phyloP scores from a whole-genome alignment of 1,140 invertebrate genomes.

The Capitella teleta region DNA sequence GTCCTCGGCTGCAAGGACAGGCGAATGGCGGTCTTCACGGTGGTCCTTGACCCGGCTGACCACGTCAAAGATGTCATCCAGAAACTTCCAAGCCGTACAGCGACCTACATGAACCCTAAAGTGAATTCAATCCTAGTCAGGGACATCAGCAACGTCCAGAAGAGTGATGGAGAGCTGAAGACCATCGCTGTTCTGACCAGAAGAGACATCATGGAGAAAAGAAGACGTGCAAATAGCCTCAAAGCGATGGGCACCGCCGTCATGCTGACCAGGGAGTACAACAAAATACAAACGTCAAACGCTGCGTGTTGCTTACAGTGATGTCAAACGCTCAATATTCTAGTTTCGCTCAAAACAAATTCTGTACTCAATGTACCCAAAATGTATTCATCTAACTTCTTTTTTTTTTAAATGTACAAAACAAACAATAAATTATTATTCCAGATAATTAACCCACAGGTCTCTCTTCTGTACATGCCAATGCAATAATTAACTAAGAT shows the following conservation, averaged over 20 bases:
- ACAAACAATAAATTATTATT: too few species aligned
- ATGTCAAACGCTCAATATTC: too few species aligned
- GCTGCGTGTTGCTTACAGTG: constrained; percentile 4
- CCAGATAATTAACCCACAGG: too few species aligned
- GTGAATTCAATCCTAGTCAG: not conserved
- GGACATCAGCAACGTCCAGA: not conserved
- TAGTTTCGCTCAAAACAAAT: too few species aligned
- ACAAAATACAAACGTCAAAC: not conserved
- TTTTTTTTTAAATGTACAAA: too few species aligned
- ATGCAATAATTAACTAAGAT: too few species aligned
- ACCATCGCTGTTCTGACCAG: not conserved
- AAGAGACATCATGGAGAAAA: not conserved
- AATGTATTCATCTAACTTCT: too few species aligned
- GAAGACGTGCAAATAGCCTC: not conserved
- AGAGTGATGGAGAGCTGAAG: not conserved
- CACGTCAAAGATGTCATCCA: constrained; percentile 24
- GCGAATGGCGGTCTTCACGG: constrained; percentile 22
- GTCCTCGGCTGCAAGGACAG: constrained; percentile 29
- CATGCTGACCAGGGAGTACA: not conserved
- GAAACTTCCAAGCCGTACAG: constrained; percentile 19
- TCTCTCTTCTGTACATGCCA: too few species aligned
- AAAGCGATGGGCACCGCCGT: not conserved
- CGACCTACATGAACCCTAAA: not conserved
- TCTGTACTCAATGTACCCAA: too few species aligned
- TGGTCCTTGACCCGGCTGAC: constrained; percentile 25